phyloP scores from a whole-genome alignment of 2,888 invertebrate species.

The Brassicogethes aeneus region DNA sequence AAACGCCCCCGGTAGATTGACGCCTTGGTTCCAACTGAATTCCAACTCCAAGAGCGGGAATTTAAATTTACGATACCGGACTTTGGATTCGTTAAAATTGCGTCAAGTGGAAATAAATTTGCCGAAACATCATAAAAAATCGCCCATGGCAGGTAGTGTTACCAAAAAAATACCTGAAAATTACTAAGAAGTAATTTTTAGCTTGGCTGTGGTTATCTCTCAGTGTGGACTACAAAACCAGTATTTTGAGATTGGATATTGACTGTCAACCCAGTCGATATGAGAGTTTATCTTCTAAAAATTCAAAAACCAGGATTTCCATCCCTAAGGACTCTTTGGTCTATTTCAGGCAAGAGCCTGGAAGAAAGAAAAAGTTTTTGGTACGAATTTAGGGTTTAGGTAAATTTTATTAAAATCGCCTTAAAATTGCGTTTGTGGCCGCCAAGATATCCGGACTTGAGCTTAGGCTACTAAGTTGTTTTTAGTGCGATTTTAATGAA shows the following conservation, averaged over 20 bases:
- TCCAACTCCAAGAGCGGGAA: constrained; percentile 39
- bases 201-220: constrained; percentile 41
- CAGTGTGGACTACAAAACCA: constrained; percentile 34
- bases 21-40: constrained; percentile 40
- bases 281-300: constrained; percentile 30
- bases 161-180: background rate
- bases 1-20: constrained; percentile 40
- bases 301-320: constrained; percentile 26
- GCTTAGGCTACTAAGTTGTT: too few species aligned
- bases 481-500: too few species aligned
- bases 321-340: constrained; percentile 39
- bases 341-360: constrained; percentile 42
- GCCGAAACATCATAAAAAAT: constrained; percentile 37
- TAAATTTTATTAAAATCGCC: too few species aligned
- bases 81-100: constrained; percentile 31
- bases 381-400: constrained; percentile 25
- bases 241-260: constrained; percentile 36
- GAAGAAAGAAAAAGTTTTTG: constrained; percentile 41
- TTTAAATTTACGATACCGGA: constrained; percentile 36
- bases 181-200: constrained; percentile 18
- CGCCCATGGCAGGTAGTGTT: constrained; percentile 37
- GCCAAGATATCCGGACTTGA: too few species aligned
- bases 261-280: constrained; percentile 39
- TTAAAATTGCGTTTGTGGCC: too few species aligned
- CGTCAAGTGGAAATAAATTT: constrained; percentile 39